Evolutionary conservation across 35 echinoderm and acorn worm genomes (phyloP), one percentile per base, ranked within the genome.

Genomic region (Eucidaris tribuloides): DNA sequence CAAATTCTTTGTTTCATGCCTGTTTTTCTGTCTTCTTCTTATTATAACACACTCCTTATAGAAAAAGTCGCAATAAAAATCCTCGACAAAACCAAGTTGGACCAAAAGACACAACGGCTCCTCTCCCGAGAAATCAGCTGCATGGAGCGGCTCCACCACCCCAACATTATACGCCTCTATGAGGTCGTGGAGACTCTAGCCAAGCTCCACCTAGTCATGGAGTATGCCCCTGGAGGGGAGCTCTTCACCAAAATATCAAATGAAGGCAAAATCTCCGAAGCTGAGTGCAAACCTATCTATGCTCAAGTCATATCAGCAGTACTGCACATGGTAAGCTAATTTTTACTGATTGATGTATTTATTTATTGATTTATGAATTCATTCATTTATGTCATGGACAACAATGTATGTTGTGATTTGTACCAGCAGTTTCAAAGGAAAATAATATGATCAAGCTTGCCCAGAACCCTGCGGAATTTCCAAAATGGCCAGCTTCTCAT

Each of bases 41-140:
- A n/a, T n/a, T n/a, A n/a, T n/a, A n/a, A n/a, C n/a, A n/a, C n/a
- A n/a, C n/a, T n/a, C n/a, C 30, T 48, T 34, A 38, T 83, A 99
- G 96, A 99, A 87, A 99, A 93, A 99, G 96, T 99, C 68, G 96
- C 96, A 62, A 93, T 99, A 50, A 99, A 99, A 68, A 93, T 99
- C 45, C 83, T 99, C 29, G 96, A 99, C 70, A 99, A 99, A 83
- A 99, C 96, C 30, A 99, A 99, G 58, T 84, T 99, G 0, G 96
- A 99, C 81, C 96, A 92, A 74, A 99, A 99, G 72, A 99, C 96
- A 2, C 90, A 99, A 71, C 62, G 96, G n/a, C 84, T 99, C 15
- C 76, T 99, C 30, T 99, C 96, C 2, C 82, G 96, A 7, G 96
- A 99, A 76, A 99, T 99, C 18, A 93, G 90, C 76, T 93, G 90